phyloP scores from a whole-genome alignment of 2,888 invertebrate genomes.

The Ptychoptera contaminata region DNA sequence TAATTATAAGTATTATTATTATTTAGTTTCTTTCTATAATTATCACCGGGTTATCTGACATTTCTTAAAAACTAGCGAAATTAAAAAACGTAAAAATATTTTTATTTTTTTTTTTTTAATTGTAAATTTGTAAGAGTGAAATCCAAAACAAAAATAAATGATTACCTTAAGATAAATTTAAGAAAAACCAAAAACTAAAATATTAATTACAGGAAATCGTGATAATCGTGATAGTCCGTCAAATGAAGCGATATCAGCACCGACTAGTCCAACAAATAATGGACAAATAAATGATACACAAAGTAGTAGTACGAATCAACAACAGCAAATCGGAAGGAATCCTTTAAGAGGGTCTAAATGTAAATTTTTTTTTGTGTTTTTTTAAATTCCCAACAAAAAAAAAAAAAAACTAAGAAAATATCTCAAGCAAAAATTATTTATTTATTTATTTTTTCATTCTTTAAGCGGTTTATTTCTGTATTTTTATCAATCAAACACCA shows the following conservation, averaged over 20 bases:
- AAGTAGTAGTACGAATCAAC: constrained; percentile 13
- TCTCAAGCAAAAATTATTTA: not conserved
- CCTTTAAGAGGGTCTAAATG: constrained; percentile 71
- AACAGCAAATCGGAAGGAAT: constrained; percentile 47
- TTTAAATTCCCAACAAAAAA: not conserved
- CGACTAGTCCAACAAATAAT: constrained; percentile 46
- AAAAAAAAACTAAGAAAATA: too few species aligned
- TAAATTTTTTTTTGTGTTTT: constrained; percentile 35
- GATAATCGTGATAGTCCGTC: constrained; percentile 24
- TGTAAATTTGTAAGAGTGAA: not conserved
- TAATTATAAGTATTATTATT: too few species aligned
- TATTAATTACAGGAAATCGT: constrained; percentile 17
- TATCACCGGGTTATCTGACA: too few species aligned
- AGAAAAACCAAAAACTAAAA: too few species aligned
- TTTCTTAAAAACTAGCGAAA: too few species aligned
- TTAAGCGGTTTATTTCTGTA: not conserved
- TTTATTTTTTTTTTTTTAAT: too few species aligned
- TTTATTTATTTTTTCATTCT: constrained; percentile 5
- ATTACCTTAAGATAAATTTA: not conserved
- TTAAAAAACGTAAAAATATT: too few species aligned
- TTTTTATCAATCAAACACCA: too few species aligned
- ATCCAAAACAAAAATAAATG: not conserved
- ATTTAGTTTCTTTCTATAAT: too few species aligned
- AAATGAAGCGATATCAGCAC: constrained; percentile 36
- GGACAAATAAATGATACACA: constrained; percentile 33